phyloP scores from a whole-genome alignment of 2,888 invertebrate genomes.

The Amblyjoppa fuscipennis region DNA sequence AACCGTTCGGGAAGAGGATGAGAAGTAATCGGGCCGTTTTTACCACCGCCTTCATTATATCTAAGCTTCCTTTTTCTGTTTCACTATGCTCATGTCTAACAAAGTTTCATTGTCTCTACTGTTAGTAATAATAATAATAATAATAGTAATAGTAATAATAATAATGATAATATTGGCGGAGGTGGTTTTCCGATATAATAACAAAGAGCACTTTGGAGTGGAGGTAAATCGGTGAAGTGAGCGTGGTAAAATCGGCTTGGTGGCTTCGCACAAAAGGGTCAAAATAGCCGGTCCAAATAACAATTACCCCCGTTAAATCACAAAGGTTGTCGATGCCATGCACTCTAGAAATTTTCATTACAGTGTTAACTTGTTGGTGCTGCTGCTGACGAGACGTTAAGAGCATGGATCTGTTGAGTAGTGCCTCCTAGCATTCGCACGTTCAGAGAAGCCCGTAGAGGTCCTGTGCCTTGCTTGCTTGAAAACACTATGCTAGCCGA shows the following conservation, averaged over 20 bases:
- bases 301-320: slow-evolving; percentile 24
- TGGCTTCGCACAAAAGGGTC: slow-evolving; percentile 31
- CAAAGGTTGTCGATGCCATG: slow-evolving; percentile 40
- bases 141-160: slow-evolving; percentile 16
- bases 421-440: slow-evolving; percentile 81
- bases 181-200: slow-evolving; percentile 37
- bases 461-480: slow-evolving; percentile 81
- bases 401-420: slow-evolving; percentile 81
- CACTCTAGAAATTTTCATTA: slow-evolving; percentile 79
- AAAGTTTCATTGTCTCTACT: slow-evolving; percentile 42
- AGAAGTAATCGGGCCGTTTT: slow-evolving; percentile 56
- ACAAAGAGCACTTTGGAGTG: slow-evolving; percentile 27
- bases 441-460: slow-evolving; percentile 77
- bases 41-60: slow-evolving; percentile 44
- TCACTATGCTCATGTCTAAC: slow-evolving; percentile 60
- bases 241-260: slow-evolving; percentile 63
- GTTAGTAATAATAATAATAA: background rate
- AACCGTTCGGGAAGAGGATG: slow-evolving; percentile 49
- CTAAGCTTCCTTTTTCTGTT: slow-evolving; percentile 43
- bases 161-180: slow-evolving; percentile 14
- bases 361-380: slow-evolving; percentile 84
- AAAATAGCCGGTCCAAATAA: slow-evolving; percentile 23
- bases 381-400: slow-evolving; percentile 83
- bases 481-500: slow-evolving; percentile 67
- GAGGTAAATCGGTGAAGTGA: slow-evolving; percentile 35